Evolutionary conservation across 2,888 invertebrate species (phyloP).

Genomic region (Agrotis puta): DNA sequence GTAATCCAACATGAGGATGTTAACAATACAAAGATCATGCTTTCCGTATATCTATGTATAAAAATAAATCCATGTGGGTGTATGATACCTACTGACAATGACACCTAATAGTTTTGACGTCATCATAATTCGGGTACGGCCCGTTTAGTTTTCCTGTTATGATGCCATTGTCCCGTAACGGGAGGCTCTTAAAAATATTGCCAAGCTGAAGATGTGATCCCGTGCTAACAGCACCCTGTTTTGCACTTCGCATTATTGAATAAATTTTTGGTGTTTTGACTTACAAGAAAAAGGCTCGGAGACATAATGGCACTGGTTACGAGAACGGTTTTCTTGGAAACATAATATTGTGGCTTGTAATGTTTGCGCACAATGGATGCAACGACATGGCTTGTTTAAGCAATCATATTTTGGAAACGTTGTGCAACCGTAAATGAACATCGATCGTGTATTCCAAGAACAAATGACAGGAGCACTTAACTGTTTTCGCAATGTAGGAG

Average conservation of each 20-base stretch:
- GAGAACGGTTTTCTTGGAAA: slow-evolving; percentile 33
- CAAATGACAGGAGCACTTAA: slow-evolving; percentile 12
- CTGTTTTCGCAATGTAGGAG: slow-evolving; percentile 4
- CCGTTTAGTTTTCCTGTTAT: slow-evolving; percentile 43
- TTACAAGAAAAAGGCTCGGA: slow-evolving; percentile 27
- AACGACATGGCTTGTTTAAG: slow-evolving; percentile 29
- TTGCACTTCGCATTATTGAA: slow-evolving; percentile 20
- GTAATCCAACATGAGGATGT: slow-evolving; percentile 14
- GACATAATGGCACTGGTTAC: slow-evolving; percentile 28
- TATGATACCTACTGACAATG: not conserved
- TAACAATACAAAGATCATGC: slow-evolving; percentile 1
- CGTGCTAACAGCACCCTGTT: slow-evolving; percentile 25
- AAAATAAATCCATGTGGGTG: slow-evolving; percentile 12
- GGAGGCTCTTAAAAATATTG: slow-evolving; percentile 28
- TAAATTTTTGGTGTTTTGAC: slow-evolving; percentile 14
- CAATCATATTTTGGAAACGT: slow-evolving; percentile 36
- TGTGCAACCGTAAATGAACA: slow-evolving; percentile 19
- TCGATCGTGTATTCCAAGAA: slow-evolving; percentile 13
- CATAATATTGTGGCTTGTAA: slow-evolving; percentile 31
- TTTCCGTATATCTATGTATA: slow-evolving; percentile 21
- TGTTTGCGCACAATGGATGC: slow-evolving; percentile 27
- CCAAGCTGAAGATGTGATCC: slow-evolving; percentile 14
- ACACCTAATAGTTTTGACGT: slow-evolving; percentile 38
- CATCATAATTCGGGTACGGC: slow-evolving; percentile 28
- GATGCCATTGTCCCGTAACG: slow-evolving; percentile 23